Evolutionary conservation across 2,113 vertebrate genomes (phyloP), one percentile per base, ranked within the genome.

Genomic region (Rhizomys pruinosus): DNA sequence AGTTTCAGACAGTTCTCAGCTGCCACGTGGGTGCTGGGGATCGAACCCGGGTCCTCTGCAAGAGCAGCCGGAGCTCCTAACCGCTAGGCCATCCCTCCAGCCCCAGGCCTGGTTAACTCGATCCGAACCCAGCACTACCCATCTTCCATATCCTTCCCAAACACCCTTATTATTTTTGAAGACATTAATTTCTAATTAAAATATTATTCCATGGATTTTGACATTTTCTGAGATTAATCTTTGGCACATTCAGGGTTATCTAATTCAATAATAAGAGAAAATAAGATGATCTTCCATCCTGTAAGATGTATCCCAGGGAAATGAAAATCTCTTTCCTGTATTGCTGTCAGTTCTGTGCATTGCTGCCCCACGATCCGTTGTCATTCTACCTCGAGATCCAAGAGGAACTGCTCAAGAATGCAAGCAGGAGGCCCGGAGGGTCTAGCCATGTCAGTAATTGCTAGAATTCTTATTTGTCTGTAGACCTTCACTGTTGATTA

Each of bases 141-240:
- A 29, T 34, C 37, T 85, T 81, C 37, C 47, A 29, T 59, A 64
- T 4, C 1, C 32, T 88, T 77, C 34, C n/a, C 80, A 37, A 76
- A 20, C 29, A 89, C 27, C 44, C 69, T 92, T 64, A 39, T 32
- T 89, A 23, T 76, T 77, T 89, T 91, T 86, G 42, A 32, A 89
- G 79, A 16, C 4, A n/a, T 29, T 71, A 29, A 84, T 39, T 95
- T 93, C 44, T 89, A 74, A 34, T 37, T 92, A 79, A 79, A 91
- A 47, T 57, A 79, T 27, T 5, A 79, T 79, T 90, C 66, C 74
- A 16, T 61, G 55, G 61, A 87, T 80, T 84, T 87, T 66, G 1
- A 57, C 77, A 77, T 87, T 44, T 66, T 89, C 79, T 27, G 44
- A 22, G 52, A 87, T 61, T 84, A 77, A 61, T 7, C 13, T 63